Evolutionary conservation across 2,797 vertebrate species (phyloP).

Genomic region (Chlorospingus semifuscus): DNA sequence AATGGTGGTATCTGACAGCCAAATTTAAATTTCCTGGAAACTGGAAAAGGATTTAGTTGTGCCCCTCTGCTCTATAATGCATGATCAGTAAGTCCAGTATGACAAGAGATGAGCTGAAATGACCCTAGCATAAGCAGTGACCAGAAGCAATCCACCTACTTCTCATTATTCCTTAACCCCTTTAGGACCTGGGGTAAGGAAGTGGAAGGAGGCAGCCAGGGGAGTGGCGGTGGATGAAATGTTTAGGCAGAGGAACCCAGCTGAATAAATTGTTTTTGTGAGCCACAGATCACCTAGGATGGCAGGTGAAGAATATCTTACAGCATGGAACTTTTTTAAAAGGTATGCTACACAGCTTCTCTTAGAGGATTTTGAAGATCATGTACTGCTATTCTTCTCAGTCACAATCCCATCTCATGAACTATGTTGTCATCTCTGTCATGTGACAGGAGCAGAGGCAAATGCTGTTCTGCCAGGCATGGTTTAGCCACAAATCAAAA

Average conservation of each 20-base stretch:
- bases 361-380: background rate
- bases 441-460: background rate
- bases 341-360: background rate
- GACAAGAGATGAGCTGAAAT: background rate
- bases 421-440: background rate
- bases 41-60: background rate
- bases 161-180: background rate
- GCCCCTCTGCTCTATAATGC: background rate
- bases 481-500: background rate
- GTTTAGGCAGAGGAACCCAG: background rate
- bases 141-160: background rate
- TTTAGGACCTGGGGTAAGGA: background rate
- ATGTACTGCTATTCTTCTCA: background rate
- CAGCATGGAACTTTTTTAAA: background rate
- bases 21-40: background rate
- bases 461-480: background rate
- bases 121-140: background rate
- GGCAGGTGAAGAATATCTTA: background rate
- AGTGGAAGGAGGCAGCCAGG: accelerated
- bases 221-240: background rate
- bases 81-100: background rate
- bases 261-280: background rate
- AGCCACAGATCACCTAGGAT: background rate
- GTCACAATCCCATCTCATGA: background rate
- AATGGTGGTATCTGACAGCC: background rate